These are phyloP conservation scores for Drosophila pruinosa DNA, from an alignment of 1,140 invertebrate species.

Conservation along the genomic window DNA sequence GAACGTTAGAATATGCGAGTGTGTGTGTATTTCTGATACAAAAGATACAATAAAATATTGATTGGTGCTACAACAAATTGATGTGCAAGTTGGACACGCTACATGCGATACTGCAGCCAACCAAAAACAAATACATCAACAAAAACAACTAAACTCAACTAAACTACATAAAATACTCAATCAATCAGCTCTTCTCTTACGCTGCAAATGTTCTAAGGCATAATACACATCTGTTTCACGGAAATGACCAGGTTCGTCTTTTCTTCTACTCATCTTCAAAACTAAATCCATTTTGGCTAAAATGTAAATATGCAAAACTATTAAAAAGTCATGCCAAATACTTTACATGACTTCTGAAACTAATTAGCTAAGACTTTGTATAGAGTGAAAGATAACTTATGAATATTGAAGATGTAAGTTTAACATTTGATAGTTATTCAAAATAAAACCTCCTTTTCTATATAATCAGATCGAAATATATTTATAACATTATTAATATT, in stretches of 20 bases:
- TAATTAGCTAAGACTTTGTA: too few species aligned
- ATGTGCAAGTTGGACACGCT: constrained; percentile 56
- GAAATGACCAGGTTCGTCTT: constrained; percentile 76
- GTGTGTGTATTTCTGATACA: constrained; percentile 54
- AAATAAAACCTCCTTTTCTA: too few species aligned
- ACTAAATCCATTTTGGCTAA: not conserved
- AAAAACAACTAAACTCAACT: not conserved
- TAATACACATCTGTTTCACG: constrained; percentile 38
- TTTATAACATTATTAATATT: too few species aligned
- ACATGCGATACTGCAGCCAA: constrained; percentile 50
- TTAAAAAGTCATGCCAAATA: not conserved
- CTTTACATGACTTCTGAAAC: too few species aligned
- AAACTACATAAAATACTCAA: constrained; percentile 33
- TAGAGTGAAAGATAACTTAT: too few species aligned
- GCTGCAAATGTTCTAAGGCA: constrained; percentile 66
- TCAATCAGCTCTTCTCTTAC: constrained; percentile 28
- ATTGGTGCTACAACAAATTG: constrained; percentile 53
- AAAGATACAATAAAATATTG: constrained; percentile 49
- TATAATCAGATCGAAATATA: too few species aligned
- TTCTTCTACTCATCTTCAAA: not conserved
- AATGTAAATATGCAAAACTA: not conserved
- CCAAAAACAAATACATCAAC: constrained; percentile 2
- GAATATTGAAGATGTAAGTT: too few species aligned
- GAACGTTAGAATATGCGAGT: constrained; percentile 58
- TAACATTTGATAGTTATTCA: too few species aligned